Conservation (phyloP, 2,113 vertebrate genomes). For the Fulica atra region DNA sequence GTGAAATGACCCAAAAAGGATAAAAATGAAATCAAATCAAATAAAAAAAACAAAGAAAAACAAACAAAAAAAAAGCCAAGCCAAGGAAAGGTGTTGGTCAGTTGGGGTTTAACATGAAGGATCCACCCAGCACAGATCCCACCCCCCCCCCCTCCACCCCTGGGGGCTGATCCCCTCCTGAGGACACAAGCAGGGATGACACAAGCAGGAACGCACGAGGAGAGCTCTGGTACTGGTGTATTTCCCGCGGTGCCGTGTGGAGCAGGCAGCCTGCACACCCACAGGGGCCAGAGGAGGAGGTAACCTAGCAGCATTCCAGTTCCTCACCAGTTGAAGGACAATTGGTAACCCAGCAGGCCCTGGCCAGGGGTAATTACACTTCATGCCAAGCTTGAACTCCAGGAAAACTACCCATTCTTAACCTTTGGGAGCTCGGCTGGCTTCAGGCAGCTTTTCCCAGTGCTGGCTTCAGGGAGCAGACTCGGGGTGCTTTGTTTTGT, state of each 20-base stretch:
- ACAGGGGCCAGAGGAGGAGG: constrained; percentile 6
- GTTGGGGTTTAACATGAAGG: not conserved
- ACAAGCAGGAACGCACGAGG: not conserved
- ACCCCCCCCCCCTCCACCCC: too few relatives aligned
- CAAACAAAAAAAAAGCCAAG: too few relatives aligned
- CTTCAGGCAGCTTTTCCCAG: constrained; percentile 26
- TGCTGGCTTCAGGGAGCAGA: constrained; percentile 13
- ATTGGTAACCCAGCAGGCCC: not conserved
- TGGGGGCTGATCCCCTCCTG: not conserved
- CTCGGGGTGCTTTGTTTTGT: not conserved
- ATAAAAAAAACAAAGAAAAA: too few relatives aligned
- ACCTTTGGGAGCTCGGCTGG: constrained; percentile 55
- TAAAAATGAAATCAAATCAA: too few relatives aligned
- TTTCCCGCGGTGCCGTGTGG: constrained; percentile 5
- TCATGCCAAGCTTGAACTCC: constrained; percentile 44
- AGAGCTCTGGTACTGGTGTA: constrained; percentile 31
- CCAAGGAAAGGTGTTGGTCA: too few relatives aligned
- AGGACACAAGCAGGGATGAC: not conserved
- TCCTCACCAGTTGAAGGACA: constrained; percentile 18
- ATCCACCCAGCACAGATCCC: not conserved
- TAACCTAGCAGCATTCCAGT: constrained; percentile 62
- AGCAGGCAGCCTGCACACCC: not conserved
- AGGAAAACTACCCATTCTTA: constrained; percentile 18
- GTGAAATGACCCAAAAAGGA: too few relatives aligned
- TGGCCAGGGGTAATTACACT: constrained; percentile 4